Percentiles rank a stretch among this genome's conserved stretches.
Conservation (phyloP, 2,113 vertebrate species). For the Reinhardtius hippoglossoides region DNA sequence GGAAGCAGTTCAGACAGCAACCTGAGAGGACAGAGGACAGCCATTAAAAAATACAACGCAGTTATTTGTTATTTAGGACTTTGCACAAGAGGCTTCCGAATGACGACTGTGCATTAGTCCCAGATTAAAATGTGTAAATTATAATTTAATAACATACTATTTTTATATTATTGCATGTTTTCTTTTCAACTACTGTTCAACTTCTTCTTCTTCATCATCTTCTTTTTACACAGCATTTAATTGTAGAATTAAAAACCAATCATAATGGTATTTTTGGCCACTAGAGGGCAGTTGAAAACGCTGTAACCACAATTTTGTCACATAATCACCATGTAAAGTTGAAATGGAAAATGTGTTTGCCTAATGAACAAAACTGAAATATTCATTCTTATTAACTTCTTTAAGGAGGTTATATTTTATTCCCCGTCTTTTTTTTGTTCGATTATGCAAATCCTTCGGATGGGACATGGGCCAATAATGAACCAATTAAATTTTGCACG, state of each 20-base stretch:
- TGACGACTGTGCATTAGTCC: not conserved
- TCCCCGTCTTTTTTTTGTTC: too few species aligned
- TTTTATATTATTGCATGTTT: not conserved
- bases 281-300: too few species aligned
- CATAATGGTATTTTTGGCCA: not conserved
- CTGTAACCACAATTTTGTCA: not conserved
- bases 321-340: not conserved
- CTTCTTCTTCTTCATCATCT: not conserved
- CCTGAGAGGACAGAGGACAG: slow-evolving; percentile 72
- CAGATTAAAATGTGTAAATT: not conserved
- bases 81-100: not conserved
- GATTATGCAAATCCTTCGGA: too few species aligned
- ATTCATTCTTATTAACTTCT: not conserved
- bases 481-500: too few species aligned
- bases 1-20: slow-evolving; percentile 94
- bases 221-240: not conserved
- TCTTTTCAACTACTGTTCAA: not conserved
- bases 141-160: not conserved
- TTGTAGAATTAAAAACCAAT: not conserved
- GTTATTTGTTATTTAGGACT: not conserved
- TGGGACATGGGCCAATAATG: too few species aligned
- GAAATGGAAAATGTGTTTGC: not conserved
- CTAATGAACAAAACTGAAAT: slow-evolving; percentile 1
- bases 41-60: not conserved
- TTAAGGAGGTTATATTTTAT: too few species aligned